These are phyloP conservation scores for Pteruthius melanotis DNA, from an alignment of 2,113 vertebrate species.

Conservation along the genomic window DNA sequence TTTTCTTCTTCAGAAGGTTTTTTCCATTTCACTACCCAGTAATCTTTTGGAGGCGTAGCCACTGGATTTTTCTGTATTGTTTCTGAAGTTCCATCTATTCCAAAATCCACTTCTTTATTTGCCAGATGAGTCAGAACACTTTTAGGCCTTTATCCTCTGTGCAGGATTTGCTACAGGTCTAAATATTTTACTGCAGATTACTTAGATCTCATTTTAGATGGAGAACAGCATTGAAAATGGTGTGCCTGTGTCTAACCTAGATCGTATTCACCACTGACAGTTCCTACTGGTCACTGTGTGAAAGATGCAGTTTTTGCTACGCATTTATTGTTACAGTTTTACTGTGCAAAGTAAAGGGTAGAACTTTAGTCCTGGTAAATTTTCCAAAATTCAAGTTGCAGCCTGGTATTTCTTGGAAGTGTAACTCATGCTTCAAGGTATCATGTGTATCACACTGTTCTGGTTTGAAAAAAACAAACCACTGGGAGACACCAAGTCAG, in stretches of 20 bases:
- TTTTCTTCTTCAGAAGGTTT: not conserved
- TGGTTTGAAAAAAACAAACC: no score
- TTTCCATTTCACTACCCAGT: not conserved
- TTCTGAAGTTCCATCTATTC: not conserved
- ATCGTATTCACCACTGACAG: not conserved
- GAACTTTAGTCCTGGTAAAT: not conserved
- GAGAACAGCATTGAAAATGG: not conserved
- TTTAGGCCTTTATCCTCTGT: not conserved
- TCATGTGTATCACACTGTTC: not conserved
- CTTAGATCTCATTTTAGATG: not conserved
- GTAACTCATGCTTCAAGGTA: not conserved
- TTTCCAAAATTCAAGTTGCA: not conserved
- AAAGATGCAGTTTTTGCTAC: not conserved
- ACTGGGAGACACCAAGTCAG: no score
- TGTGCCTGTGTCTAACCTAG: not conserved
- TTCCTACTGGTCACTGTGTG: not conserved
- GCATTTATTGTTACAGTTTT: not conserved
- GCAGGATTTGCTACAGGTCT: not conserved
- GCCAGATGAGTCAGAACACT: not conserved
- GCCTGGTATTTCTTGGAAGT: not conserved
- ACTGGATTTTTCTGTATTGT: not conserved
- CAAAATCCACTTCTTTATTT: not conserved
- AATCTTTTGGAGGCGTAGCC: fast-evolving
- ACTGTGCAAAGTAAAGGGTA: not conserved
- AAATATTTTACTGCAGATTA: not conserved